These are phyloP conservation scores for Thomomys bottae DNA, from an alignment of 2,113 vertebrate genomes.

Conservation along the genomic window DNA sequence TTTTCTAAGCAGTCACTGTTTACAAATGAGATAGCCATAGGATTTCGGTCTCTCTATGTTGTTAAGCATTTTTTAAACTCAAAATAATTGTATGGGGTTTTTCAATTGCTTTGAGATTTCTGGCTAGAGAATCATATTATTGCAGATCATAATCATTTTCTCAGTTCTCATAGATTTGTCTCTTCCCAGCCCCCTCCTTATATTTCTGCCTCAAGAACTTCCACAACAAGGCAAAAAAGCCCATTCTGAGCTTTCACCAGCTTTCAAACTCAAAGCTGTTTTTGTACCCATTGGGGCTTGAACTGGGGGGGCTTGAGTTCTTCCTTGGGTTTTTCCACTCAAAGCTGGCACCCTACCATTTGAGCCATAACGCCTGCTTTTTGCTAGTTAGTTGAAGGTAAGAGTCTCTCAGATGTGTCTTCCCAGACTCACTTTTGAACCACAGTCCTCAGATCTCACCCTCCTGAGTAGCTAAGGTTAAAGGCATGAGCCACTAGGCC, in stretches of 20 bases:
- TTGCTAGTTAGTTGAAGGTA: too few species aligned
- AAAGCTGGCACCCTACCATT: too few species aligned
- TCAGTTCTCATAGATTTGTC: neutral
- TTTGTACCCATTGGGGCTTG: too few species aligned
- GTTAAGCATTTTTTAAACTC: slow-evolving; percentile 5
- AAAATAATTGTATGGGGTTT: neutral
- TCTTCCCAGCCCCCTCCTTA: neutral
- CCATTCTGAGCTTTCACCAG: too few species aligned
- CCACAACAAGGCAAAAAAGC: neutral
- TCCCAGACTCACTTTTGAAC: neutral
- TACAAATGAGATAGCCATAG: neutral
- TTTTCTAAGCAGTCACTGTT: neutral
- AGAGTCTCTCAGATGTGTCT: too few species aligned
- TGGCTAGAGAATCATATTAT: neutral
- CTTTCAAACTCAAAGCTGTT: too few species aligned
- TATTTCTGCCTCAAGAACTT: neutral
- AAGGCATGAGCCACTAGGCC: neutral
- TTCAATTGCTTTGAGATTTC: slow-evolving; percentile 19
- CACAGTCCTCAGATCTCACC: neutral
- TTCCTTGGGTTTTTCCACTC: too few species aligned
- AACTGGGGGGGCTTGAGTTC: too few species aligned
- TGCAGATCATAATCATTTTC: neutral
- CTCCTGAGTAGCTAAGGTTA: neutral
- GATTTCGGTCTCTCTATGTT: neutral
- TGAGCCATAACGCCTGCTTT: too few species aligned